Evolutionary conservation across 2,888 invertebrate species (phyloP), one percentile per base, ranked within the genome.

Genomic region (Margaritifera margaritifera): DNA sequence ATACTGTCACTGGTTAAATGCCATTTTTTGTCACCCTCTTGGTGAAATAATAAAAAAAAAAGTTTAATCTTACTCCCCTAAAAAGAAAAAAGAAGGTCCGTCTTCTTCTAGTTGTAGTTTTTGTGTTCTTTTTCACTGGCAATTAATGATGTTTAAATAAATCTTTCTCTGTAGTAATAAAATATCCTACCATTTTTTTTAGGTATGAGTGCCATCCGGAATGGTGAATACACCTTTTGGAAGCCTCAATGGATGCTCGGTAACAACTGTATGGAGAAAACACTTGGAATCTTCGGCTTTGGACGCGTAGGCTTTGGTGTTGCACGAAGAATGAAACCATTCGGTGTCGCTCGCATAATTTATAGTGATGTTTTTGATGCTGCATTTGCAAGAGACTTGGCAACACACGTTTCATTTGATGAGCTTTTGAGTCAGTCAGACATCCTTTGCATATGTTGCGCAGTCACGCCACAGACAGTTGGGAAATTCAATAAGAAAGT

Each of bases 171-270:
- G 15, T 42, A 15, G 42, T 42, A 3, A 42, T 15, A 42, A 42
- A 42, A 42, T 42, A 42, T 42, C 15, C 4, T 42, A 42, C 42
- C 11, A n/a, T n/a, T n/a, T n/a, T 15, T 42, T 67, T 50, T 69
- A 89, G 89, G 87, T n/a, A 69, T 82, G 3, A 74, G 79, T 4
- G 88, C 88, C 0, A 84, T 87, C 6, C 83, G 79, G 60, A 93
- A 92, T 66, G 96, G 96, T 0, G 94, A 94, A 63, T 97, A 97
- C 96, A 93, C 88, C 31, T 92, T 95, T 0, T 97, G 97, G 96
- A 93, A 94, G 0, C 97, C 97, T 0, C 92, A 93, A 76, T 97
- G 95, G 94, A 94, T 97, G 94, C 95, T 95, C 72, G 98, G 98
- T 0, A 94, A 93, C n/a, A 94, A 95, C 0, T 90, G 98, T 1